Conservation (phyloP, 2,888 invertebrate genomes). For the Parasteatoda lunata region DNA sequence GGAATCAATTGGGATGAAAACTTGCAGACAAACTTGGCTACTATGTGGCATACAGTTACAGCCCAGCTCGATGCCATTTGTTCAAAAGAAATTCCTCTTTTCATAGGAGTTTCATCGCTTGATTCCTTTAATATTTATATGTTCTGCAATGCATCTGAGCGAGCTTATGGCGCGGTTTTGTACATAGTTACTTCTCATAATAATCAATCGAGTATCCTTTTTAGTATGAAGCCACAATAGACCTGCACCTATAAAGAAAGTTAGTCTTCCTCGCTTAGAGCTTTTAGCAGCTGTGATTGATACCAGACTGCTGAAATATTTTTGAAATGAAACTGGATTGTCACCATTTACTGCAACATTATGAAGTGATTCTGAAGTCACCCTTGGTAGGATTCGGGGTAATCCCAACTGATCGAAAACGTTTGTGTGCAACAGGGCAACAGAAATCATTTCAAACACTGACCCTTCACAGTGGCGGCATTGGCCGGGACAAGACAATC, state of each 20-base stretch:
- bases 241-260: constrained; percentile 70
- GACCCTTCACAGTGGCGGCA: constrained; percentile 57
- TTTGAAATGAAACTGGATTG: not conserved
- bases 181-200: constrained; percentile 62
- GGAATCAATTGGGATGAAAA: not conserved
- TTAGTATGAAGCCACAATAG: constrained; percentile 12
- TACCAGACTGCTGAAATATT: not conserved
- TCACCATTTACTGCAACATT: not conserved
- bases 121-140: constrained; percentile 36
- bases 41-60: constrained; percentile 15
- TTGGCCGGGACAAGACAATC: constrained; percentile 70
- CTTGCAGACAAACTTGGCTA: not conserved
- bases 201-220: not conserved
- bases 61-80: not conserved
- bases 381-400: constrained; percentile 69
- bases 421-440: constrained; percentile 67
- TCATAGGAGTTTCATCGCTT: not conserved
- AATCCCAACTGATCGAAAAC: constrained; percentile 63
- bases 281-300: not conserved
- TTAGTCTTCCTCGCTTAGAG: constrained; percentile 70
- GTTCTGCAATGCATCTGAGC: constrained; percentile 70
- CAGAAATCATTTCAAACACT: constrained; percentile 68
- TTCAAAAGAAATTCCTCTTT: constrained; percentile 37
- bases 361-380: constrained; percentile 70
- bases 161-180: constrained; percentile 69